These are phyloP conservation scores for Microctonus brassicae DNA, from an alignment of 2,888 invertebrate species.

Conservation along the genomic window DNA sequence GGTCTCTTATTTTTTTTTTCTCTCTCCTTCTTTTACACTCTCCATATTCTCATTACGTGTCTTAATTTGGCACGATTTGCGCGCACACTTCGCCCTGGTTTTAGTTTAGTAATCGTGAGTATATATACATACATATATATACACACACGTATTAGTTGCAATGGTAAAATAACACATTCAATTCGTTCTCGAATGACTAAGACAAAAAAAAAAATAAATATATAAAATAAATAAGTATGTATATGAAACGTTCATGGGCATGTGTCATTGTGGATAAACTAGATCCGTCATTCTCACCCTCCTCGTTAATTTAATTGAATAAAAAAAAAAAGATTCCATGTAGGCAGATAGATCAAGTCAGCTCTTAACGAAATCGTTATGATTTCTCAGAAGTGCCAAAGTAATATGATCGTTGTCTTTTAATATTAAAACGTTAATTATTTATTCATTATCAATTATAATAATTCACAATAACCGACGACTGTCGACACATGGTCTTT, in stretches of 20 bases:
- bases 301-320: neutral
- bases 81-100: conserved; percentile 44
- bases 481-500: neutral
- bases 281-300: conserved; percentile 3
- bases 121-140: no score
- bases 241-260: conserved; percentile 8
- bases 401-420: conserved; percentile 13
- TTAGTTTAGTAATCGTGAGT: conserved; percentile 38
- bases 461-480: conserved; percentile 5
- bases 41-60: conserved; percentile 26
- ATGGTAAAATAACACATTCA: conserved; percentile 9
- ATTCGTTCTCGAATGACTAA: conserved; percentile 1
- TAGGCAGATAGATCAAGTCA: conserved; percentile 20
- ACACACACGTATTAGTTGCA: no score
- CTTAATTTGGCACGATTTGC: conserved; percentile 48
- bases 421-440: conserved; percentile 22
- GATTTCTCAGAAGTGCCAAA: conserved; percentile 45
- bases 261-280: conserved; percentile 26
- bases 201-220: no score
- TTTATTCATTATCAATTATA: conserved; percentile 44
- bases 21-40: conserved; percentile 8
- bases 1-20: neutral
- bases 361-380: conserved; percentile 42
- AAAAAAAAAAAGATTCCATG: conserved; percentile 8
- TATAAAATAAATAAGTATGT: neutral